These are phyloP conservation scores for Spea bombifrons DNA, from an alignment of 2,113 vertebrate genomes.

Conservation along the genomic window DNA sequence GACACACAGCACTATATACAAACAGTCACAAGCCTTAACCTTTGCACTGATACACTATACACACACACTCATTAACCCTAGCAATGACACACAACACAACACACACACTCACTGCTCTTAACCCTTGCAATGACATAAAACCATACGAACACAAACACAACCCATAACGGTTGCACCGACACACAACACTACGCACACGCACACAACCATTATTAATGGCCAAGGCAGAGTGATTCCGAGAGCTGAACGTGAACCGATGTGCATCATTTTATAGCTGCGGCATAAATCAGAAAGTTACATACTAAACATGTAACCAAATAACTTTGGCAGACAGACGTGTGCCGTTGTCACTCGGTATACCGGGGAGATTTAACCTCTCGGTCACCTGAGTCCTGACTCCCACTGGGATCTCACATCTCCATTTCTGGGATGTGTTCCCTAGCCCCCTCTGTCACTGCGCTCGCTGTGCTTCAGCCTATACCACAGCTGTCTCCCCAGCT, in stretches of 20 bases:
- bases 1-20: neutral
- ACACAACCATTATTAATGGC: too few species aligned
- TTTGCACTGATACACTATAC: neutral
- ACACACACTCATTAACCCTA: neutral
- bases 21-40: neutral
- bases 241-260: too few species aligned
- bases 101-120: neutral
- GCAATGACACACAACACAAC: neutral
- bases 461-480: neutral
- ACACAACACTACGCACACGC: neutral
- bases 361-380: neutral
- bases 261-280: too few species aligned
- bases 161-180: neutral
- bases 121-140: neutral
- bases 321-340: too few species aligned
- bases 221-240: neutral
- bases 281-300: too few species aligned
- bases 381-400: slow-evolving; percentile 14
- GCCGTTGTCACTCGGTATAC: neutral
- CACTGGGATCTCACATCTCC: slow-evolving; percentile 11
- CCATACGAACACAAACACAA: neutral
- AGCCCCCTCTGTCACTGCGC: slow-evolving; percentile 6
- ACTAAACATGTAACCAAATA: too few species aligned
- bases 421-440: slow-evolving; percentile 15
- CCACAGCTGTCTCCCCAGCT: slow-evolving; percentile 49